Base-by-base conservation (phyloP, 2,113 vertebrate species). In the Periophthalmus modestus region DNA sequence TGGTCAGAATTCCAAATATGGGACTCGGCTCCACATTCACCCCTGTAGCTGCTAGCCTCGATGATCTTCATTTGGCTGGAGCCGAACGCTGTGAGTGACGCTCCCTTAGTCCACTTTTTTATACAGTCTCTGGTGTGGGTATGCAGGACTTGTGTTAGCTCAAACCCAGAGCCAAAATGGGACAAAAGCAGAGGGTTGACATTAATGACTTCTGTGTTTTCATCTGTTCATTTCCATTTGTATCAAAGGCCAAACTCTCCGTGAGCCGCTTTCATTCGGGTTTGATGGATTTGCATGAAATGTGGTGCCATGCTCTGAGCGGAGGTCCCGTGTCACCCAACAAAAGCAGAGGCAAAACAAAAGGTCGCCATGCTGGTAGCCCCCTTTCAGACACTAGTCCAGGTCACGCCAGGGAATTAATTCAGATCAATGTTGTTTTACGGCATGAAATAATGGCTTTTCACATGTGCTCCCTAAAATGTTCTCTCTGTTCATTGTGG, bases 201-300 rank as follows among this genome's bases (percentile, higher is more conserved):
- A 76, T 76, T 79, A 80, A 78, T 84, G 84, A 82, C 70, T 77
- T 78, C 74, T 84, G 72, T 85, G 81, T 74, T 78, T 80, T 75
- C 73, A 76, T 76, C 48, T 55, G 63, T 36, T 66, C 81, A 86
- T 87, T 85, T 77, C 73, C 86, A 87, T 85, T 73, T 82, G 62
- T 67, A 83, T 86, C 58, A 80, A 79, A 78, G 79, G 68, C 21
- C 67, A 70, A 81, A 84, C 80, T 58, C n/a, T 61, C 24, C 18
- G 36, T 69, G 55, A 36, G 71, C 58, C 58, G 73, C 72, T 75
- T 68, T 81, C 71, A 74, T 68, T 48, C 47, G 46, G 39, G 55
- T 78, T 77, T 84, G 79, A 89, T 88, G 80, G 82, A 87, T 85
- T 76, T 84, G 85, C 89, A 88, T 91, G 83, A 84, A 89, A 91